Evolutionary conservation across 2,797 vertebrate genomes (phyloP), one percentile per base, ranked within the genome.

Genomic region (Oreochromis grahami): DNA sequence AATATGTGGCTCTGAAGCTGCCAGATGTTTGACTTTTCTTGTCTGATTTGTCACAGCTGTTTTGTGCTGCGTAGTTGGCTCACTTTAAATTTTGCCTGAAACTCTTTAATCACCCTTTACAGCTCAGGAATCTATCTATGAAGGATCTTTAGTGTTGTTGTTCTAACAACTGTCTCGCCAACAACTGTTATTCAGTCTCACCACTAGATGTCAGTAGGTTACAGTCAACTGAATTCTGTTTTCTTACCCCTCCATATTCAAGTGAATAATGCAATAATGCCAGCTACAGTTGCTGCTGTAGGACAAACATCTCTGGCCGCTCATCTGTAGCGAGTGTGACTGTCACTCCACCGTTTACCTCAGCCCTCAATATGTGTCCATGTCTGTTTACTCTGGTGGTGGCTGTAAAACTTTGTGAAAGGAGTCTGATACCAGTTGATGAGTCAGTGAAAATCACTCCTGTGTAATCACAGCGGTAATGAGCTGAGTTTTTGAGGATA

Each of bases 1-100:
- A 50, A 74, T 50, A 50, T 32, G 26, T n/a, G 43, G 43, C 43
- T 74, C 45, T 50, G 26, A 74, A 50, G 70, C 70, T 74, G 70
- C 15, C 70, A n/a, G 17, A n/a, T 17, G 26, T 74, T 74, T 32
- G 70, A n/a, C 17, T 34, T 74, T 74, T 74, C 26, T n/a, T 48
- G 24, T 19, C 43, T 72, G 43, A 32, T 48, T 13, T 74, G 43
- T n/a, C 68, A 48, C 70, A 32, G 17, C 70, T 74, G 43, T 50
- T 74, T 7, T 12, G 26, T 74, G 68, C 68, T 48, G 13, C n/a
- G 7, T 43, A 26, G 1, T 0, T 70, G 15, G 26, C 24, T 48
- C 8, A 32, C 24, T 50, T 19, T n/a, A 32, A n/a, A 32, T n/a
- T 74, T 32, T 68, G 2, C 36, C 13, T 24, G 38, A 43, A 32